Percentiles rank a stretch among this genome's conserved stretches.
Evolutionary conservation across 2,888 invertebrate genomes (phyloP).

Genomic region (Platycheirus rosarum): DNA sequence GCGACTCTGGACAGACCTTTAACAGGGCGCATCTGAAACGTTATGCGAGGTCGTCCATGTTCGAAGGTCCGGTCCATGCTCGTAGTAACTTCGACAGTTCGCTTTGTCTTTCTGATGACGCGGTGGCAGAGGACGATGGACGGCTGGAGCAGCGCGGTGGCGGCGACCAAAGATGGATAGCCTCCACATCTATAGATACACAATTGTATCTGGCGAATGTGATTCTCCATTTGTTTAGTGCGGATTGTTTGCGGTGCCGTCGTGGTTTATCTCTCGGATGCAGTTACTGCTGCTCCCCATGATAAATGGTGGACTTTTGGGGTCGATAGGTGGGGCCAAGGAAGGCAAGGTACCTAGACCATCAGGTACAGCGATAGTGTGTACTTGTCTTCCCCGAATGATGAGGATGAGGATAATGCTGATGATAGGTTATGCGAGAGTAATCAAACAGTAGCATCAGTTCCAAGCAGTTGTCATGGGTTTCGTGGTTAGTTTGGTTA

Average conservation of each 20-base stretch:
- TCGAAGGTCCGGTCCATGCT: constrained; percentile 11
- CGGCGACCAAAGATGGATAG: constrained; percentile 49
- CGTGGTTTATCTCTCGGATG: constrained; percentile 46
- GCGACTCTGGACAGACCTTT: constrained; percentile 48
- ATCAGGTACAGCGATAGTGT: constrained; percentile 26
- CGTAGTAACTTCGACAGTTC: constrained; percentile 45
- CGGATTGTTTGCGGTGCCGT: constrained; percentile 58
- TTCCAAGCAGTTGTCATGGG: constrained; percentile 72
- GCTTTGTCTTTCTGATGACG: constrained; percentile 53
- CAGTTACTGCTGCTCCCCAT: constrained; percentile 32
- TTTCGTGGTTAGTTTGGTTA: constrained; percentile 64
- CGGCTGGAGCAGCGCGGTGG: neutral
- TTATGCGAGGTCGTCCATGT: constrained; percentile 54
- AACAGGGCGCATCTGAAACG: constrained; percentile 52
- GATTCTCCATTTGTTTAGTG: constrained; percentile 59
- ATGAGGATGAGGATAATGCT: constrained; percentile 69
- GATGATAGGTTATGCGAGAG: constrained; percentile 71
- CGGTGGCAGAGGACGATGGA: neutral
- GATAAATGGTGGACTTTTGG: constrained; percentile 55
- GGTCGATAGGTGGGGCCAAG: neutral
- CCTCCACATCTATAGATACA: constrained; percentile 27
- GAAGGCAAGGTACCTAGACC: neutral
- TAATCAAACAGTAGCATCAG: constrained; percentile 73
- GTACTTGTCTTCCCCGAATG: constrained; percentile 43
- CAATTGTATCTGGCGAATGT: constrained; percentile 40